phyloP scores from a whole-genome alignment of 1,140 invertebrate species.

The Aphaenogaster ashmeadi region DNA sequence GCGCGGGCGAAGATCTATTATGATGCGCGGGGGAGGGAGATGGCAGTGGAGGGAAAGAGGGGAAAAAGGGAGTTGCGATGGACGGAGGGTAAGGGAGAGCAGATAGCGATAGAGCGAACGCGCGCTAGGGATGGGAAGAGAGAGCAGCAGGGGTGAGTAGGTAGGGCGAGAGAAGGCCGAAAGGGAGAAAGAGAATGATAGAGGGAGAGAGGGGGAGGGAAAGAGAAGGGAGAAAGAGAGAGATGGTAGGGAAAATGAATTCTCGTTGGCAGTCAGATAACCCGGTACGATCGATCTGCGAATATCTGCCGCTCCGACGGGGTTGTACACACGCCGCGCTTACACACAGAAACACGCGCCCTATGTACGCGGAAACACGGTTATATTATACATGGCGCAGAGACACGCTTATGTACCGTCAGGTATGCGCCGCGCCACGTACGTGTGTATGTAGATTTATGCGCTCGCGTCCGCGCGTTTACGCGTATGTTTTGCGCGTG shows the following conservation, averaged over 20 bases:
- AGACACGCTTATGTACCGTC: constrained; percentile 66
- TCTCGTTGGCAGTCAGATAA: constrained; percentile 77
- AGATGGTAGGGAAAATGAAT: constrained; percentile 75
- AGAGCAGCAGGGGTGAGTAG: constrained; percentile 40
- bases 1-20: constrained; percentile 46
- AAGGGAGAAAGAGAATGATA: constrained; percentile 28
- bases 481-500: neutral
- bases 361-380: constrained; percentile 60
- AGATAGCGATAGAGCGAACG: constrained; percentile 28
- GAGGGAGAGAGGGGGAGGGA: constrained; percentile 26
- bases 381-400: constrained; percentile 60
- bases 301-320: constrained; percentile 76
- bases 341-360: constrained; percentile 72
- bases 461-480: neutral
- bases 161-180: constrained; percentile 8
- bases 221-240: neutral
- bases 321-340: constrained; percentile 69
- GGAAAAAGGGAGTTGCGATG: constrained; percentile 39
- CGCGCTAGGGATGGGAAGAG: constrained; percentile 9
- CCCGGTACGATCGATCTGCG: constrained; percentile 76
- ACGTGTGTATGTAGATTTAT: constrained; percentile 50
- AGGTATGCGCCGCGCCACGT: constrained; percentile 62
- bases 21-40: constrained; percentile 23
- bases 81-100: constrained; percentile 39
- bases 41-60: constrained; percentile 35